Evolutionary conservation across 2,888 invertebrate species (phyloP).

Genomic region (Dyspetes luteomarginatus): DNA sequence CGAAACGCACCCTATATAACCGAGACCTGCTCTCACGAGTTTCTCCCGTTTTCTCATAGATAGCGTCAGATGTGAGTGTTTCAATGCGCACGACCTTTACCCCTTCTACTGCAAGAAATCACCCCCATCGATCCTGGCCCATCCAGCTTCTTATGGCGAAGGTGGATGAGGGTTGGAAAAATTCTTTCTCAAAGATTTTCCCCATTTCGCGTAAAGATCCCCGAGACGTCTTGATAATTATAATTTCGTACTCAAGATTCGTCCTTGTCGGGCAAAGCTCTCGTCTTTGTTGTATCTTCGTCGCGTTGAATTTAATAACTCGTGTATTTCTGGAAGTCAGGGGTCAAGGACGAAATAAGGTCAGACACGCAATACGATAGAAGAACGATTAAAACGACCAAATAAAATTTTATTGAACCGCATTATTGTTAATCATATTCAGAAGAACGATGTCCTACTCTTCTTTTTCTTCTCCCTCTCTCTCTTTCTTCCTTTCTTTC

Average conservation of each 20-base stretch:
- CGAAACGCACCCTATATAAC: too few relatives aligned
- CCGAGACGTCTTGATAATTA: constrained; percentile 20
- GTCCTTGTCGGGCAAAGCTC: neutral
- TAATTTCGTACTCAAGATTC: constrained; percentile 39
- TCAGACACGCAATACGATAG: constrained; percentile 5
- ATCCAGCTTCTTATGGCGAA: constrained; percentile 30
- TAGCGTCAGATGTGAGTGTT: constrained; percentile 10
- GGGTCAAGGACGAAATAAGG: constrained; percentile 39
- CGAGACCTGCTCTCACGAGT: neutral
- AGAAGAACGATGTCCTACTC: constrained; percentile 66
- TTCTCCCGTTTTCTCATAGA: constrained; percentile 3
- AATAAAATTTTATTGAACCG: constrained; percentile 65
- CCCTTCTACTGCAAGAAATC: constrained; percentile 15
- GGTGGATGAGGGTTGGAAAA: constrained; percentile 19
- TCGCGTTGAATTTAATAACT: neutral
- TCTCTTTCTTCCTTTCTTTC: neutral
- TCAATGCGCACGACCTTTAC: constrained; percentile 17
- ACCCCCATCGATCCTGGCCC: constrained; percentile 50
- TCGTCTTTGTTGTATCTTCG: neutral
- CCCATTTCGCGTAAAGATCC: neutral
- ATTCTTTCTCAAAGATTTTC: constrained; percentile 31
- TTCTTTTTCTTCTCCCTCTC: constrained; percentile 8
- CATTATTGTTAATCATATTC: constrained; percentile 70
- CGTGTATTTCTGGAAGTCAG: constrained; percentile 9
- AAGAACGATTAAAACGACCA: constrained; percentile 59